phyloP scores from a whole-genome alignment of 2,113 vertebrate genomes.

The Forbesichthys papilliferus region DNA sequence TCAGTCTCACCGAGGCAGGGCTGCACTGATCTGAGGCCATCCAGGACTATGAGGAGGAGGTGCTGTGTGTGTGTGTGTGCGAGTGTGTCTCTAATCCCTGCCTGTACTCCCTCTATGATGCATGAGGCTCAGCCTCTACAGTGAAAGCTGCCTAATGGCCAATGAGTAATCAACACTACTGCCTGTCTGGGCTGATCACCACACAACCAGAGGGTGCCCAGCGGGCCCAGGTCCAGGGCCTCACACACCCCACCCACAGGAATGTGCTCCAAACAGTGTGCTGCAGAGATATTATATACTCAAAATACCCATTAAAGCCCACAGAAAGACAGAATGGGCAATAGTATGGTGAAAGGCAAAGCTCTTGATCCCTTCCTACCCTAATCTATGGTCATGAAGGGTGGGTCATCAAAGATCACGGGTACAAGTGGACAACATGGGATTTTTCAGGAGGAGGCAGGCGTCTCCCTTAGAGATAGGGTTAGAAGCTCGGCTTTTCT shows the following conservation, averaged over 20 bases:
- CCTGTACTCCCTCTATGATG: constrained; percentile 79
- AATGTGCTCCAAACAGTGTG: background rate
- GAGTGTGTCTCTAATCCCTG: constrained; percentile 79
- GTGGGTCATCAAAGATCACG: too few relatives aligned
- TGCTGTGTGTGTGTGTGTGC: constrained; percentile 65
- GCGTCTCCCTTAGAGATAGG: too few relatives aligned
- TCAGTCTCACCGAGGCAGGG: constrained; percentile 64
- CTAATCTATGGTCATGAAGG: too few relatives aligned
- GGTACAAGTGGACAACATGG: too few relatives aligned
- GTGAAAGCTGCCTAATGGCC: constrained; percentile 84
- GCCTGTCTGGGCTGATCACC: constrained; percentile 78
- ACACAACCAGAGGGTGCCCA: constrained; percentile 48
- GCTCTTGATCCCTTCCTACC: too few relatives aligned
- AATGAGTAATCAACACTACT: constrained; percentile 86
- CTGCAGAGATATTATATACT: too few relatives aligned
- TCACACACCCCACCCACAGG: constrained; percentile 21
- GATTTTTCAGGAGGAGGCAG: too few relatives aligned
- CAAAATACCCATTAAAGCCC: too few relatives aligned
- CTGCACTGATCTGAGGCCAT: constrained; percentile 71
- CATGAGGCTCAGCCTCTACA: constrained; percentile 75
- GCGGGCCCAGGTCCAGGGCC: background rate
- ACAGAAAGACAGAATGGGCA: too few relatives aligned
- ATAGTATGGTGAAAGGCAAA: too few relatives aligned
- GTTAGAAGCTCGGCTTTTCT: too few relatives aligned
- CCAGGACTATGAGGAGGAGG: constrained; percentile 66